Base-by-base conservation (phyloP, 53 echinoderm and acorn worm genomes). In the Echinarachnius parma region DNA sequence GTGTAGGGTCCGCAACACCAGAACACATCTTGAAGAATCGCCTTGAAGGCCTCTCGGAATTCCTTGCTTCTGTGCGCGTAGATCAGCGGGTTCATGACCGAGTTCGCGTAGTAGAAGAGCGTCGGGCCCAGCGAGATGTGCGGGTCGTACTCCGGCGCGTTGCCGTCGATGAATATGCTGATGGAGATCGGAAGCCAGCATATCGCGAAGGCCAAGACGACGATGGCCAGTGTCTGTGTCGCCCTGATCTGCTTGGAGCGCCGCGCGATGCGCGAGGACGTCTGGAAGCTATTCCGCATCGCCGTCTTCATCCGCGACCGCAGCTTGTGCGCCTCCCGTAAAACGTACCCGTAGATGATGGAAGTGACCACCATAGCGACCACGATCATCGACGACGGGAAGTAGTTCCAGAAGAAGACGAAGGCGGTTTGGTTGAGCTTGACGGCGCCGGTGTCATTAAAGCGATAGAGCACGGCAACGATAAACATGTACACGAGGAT, bases 331-430 rank as follows among this genome's bases (percentile, higher is more conserved):
- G 68, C 68, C 52, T 68, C 50, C 21, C 34, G 34, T 32, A 68
- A 32, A 10, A 68, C 68, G 53, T 68, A 68, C 11, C 68, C 53
- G 5, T 68, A 68, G 68, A 68, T 68, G 68, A 68, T 52, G 31
- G 68, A 68, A 22, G 68, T 68, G 21, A 30, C 21, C 9, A 68
- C 0, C 68, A 68, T 68, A 3, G 68, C 68, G 50, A 68, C 68
- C 33, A 3, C 21, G 21, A 68, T 68, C 68, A 68, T 68, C 34
- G 68, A 68, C 16, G 68, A 68, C 13, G 68, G 68, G 29, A 68
- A 29, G 14, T 68, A 68, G 32, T 68, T 68, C 68, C 68, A 68
- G 30, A 52, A 68, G 48, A 68, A 33, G 11, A 32, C 50, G 23
- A 68, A 68, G 3, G 31, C 50, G 30, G 2, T 18, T 5, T 34